Conservation (phyloP, 2,113 vertebrate genomes). For the Pluvianellus socialis region DNA sequence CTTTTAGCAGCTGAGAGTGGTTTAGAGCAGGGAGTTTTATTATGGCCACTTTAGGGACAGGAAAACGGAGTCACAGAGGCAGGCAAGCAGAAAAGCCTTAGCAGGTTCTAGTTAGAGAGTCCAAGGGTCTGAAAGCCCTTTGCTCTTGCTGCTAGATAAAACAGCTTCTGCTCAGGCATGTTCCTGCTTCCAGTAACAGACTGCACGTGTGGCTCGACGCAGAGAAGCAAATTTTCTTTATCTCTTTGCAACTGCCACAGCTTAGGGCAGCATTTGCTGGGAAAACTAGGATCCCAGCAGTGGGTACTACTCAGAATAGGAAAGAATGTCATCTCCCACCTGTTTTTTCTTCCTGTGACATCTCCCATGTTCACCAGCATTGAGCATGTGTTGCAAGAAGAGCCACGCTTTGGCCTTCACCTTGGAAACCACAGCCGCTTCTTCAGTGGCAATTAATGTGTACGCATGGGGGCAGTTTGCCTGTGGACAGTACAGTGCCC, state of each 20-base stretch:
- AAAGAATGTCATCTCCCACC: background rate
- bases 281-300: background rate
- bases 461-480: background rate
- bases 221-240: background rate
- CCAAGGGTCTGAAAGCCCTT: constrained; percentile 9
- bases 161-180: background rate
- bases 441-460: background rate
- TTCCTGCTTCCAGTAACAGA: background rate
- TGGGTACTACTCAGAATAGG: background rate
- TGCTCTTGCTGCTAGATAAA: background rate
- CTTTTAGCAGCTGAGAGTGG: background rate
- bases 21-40: background rate
- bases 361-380: background rate
- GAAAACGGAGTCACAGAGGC: background rate
- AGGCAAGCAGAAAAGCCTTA: background rate
- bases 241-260: background rate
- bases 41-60: background rate
- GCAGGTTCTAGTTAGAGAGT: background rate
- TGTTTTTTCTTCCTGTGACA: background rate
- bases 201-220: background rate
- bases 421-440: background rate
- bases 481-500: background rate
- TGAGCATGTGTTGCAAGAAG: background rate
- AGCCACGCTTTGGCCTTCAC: background rate
- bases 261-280: background rate